Percentiles rank a stretch among this genome's conserved stretches.
phyloP scores from a whole-genome alignment of 2,888 invertebrate species.

The Gnatocerus cornutus region DNA sequence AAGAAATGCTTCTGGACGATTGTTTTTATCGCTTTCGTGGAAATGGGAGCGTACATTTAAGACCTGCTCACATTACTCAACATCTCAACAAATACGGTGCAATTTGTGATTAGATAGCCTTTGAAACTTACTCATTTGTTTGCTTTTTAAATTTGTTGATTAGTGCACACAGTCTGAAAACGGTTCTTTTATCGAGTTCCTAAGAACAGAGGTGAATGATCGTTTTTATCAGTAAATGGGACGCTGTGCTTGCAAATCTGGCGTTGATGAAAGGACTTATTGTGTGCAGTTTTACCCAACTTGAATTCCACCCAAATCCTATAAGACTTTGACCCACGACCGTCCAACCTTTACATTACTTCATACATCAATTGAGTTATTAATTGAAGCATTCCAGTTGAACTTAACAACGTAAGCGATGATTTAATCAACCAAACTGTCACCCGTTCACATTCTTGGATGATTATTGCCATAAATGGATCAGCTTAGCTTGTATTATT shows the following conservation, averaged over 20 bases:
- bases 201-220: slow-evolving; percentile 29
- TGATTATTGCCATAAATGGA: background rate
- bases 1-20: slow-evolving; percentile 20
- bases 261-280: background rate
- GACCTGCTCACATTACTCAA: slow-evolving; percentile 9
- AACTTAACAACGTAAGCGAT: slow-evolving; percentile 31
- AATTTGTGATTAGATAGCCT: slow-evolving; percentile 12
- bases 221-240: slow-evolving; percentile 16
- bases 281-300: background rate
- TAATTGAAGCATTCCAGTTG: slow-evolving; percentile 36
- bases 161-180: slow-evolving; percentile 15
- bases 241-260: slow-evolving; percentile 1
- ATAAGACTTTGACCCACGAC: slow-evolving; percentile 13
- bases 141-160: slow-evolving; percentile 9
- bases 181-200: slow-evolving; percentile 24
- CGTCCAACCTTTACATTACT: background rate
- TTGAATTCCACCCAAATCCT: slow-evolving; percentile 17
- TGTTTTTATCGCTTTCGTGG: slow-evolving; percentile 8
- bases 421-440: slow-evolving; percentile 26
- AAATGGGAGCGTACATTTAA: slow-evolving; percentile 12
- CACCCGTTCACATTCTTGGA: background rate
- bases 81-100: slow-evolving; percentile 14
- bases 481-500: too few species aligned
- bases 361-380: slow-evolving; percentile 25
- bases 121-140: slow-evolving; percentile 14